Evolutionary conservation across 2,888 invertebrate genomes (phyloP).

Genomic region (Amblyjoppa proteus): DNA sequence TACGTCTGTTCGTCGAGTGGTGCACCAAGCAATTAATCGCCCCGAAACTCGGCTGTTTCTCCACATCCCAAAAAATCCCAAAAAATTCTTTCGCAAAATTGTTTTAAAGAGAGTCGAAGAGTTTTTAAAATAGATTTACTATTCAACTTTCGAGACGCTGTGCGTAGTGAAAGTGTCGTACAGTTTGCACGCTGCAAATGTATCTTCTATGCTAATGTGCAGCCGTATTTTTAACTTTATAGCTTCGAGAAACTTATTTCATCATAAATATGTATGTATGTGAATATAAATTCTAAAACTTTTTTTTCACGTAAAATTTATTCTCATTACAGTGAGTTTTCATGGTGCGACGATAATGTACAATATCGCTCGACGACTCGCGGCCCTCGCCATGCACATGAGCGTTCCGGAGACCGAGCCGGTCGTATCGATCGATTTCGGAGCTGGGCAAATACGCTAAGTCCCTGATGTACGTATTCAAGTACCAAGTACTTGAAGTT

Average conservation of each 20-base stretch:
- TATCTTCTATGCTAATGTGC: slow-evolving; percentile 17
- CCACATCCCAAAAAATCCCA: neutral
- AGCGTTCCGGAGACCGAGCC: neutral
- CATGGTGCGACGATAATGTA: neutral
- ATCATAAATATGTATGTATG: neutral
- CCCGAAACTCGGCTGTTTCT: neutral
- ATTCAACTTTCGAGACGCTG: neutral
- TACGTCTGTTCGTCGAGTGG: no score
- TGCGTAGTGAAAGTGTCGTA: slow-evolving; percentile 4
- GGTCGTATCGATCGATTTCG: neutral
- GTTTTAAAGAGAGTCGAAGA: neutral
- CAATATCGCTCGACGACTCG: neutral
- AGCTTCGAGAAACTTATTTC: slow-evolving; percentile 5
- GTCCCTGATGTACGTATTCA: no score
- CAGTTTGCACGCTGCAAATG: neutral
- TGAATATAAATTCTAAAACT: no score
- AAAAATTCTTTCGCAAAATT: neutral
- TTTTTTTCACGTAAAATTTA: no score
- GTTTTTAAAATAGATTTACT: neutral
- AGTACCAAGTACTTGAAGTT: no score
- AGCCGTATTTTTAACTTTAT: slow-evolving; percentile 4
- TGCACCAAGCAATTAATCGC: neutral
- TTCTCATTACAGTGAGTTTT: neutral
- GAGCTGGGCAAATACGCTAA: no score
- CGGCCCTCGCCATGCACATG: no score